A percentile compares a stretch with the other conserved stretches of the same genome.
These are phyloP conservation scores for Hippocampus comes DNA, from an alignment of 2,113 vertebrate species.

Conservation along the genomic window DNA sequence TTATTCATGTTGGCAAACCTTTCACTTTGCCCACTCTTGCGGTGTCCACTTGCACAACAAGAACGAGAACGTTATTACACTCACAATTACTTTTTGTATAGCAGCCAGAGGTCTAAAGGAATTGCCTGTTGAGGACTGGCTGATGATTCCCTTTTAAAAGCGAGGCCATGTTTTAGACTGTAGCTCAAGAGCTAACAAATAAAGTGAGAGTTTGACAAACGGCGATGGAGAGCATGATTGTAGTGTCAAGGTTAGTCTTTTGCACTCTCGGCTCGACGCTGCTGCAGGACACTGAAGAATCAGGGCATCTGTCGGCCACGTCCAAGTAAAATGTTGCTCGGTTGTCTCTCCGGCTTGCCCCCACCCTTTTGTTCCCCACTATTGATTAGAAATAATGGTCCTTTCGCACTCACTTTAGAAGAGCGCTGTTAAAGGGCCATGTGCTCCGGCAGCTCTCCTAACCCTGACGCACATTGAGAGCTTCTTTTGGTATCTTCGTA, in stretches of 20 bases:
- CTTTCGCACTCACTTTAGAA: conserved; percentile 50
- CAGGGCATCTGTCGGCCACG: conserved; percentile 27
- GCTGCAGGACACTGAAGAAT: conserved; percentile 38
- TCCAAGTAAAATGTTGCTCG: conserved; percentile 28
- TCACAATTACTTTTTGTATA: conserved; percentile 50
- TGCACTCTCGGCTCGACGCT: conserved; percentile 9
- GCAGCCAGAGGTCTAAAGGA: conserved; percentile 37
- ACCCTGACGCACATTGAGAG: conserved; percentile 29
- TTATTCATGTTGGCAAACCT: conserved; percentile 18
- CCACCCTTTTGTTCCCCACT: conserved; percentile 23
- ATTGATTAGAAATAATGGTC: conserved; percentile 53
- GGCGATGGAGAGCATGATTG: conserved; percentile 21
- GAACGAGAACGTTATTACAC: conserved; percentile 37
- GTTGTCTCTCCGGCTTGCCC: conserved; percentile 26
- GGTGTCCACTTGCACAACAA: conserved; percentile 46
- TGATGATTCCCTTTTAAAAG: conserved; percentile 25
- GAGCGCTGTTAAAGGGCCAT: conserved; percentile 42
- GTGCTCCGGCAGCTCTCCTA: conserved; percentile 37
- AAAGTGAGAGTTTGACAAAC: conserved; percentile 27
- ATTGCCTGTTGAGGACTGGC: conserved; percentile 7
- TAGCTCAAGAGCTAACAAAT: conserved; percentile 24
- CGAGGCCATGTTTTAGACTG: conserved; percentile 21
- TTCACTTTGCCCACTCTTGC: conserved; percentile 3
- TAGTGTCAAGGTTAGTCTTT: conserved; percentile 21
- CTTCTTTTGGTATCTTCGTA: conserved; percentile 33